A percentile compares a stretch with the other conserved stretches of the same genome.
Conservation (phyloP, 1,140 invertebrate genomes). For the Drosophila dunni region DNA sequence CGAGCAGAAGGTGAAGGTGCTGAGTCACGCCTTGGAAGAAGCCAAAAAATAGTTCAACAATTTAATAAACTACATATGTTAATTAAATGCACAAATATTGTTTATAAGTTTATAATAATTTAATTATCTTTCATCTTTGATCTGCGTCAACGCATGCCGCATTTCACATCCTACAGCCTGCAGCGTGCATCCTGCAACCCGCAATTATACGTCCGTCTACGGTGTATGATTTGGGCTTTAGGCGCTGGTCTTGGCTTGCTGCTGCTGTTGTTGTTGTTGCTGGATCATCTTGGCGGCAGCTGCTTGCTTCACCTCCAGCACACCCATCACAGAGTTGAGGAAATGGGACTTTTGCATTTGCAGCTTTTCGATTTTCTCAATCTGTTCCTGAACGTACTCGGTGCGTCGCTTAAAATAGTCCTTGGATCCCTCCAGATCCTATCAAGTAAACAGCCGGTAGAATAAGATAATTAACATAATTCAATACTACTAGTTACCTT, state of each 20-base stretch:
- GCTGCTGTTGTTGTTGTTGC: slow-evolving; percentile 68
- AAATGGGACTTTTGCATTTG: slow-evolving; percentile 94
- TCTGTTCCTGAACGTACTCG: slow-evolving; percentile 95
- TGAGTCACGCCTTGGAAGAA: slow-evolving; percentile 67
- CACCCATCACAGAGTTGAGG: slow-evolving; percentile 90
- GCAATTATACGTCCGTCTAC: too few species aligned
- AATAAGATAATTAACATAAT: neutral
- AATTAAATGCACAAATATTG: slow-evolving; percentile 74
- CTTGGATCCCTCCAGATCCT: slow-evolving; percentile 92
- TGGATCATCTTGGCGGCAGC: slow-evolving; percentile 68
- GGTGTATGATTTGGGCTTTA: slow-evolving; percentile 17
- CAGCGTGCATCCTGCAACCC: too few species aligned
- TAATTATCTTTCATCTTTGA: slow-evolving; percentile 61
- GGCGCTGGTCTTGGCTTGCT: slow-evolving; percentile 38
- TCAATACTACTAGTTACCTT: slow-evolving; percentile 86
- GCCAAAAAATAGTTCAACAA: slow-evolving; percentile 76
- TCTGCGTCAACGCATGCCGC: slow-evolving; percentile 24
- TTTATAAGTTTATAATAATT: slow-evolving; percentile 73
- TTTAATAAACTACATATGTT: slow-evolving; percentile 73
- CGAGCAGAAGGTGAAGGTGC: slow-evolving; percentile 76
- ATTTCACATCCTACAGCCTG: neutral
- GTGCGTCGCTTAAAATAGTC: slow-evolving; percentile 97
- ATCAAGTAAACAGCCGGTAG: slow-evolving; percentile 43
- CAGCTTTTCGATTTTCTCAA: slow-evolving; percentile 95
- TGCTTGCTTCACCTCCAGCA: slow-evolving; percentile 88